Percentiles rank a stretch among this genome's conserved stretches.
phyloP scores from a whole-genome alignment of 2,797 vertebrate genomes.

The Novumbra hubbsi region DNA sequence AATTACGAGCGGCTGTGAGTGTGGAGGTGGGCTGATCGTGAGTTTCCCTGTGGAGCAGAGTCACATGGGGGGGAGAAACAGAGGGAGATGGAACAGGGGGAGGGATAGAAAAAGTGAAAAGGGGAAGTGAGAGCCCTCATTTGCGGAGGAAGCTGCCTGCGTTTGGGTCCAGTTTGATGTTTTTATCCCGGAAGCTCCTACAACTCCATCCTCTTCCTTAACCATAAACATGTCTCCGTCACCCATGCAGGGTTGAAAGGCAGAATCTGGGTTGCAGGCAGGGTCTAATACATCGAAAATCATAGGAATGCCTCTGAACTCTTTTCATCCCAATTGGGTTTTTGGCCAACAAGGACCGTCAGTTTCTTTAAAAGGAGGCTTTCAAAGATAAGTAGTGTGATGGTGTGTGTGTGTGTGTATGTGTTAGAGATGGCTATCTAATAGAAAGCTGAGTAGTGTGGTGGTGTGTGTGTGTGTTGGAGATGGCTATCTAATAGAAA shows the following conservation, averaged over 20 bases:
- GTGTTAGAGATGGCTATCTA: background rate
- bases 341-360: background rate
- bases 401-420: background rate
- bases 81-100: constrained; percentile 2
- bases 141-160: constrained; percentile 46
- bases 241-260: background rate
- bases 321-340: background rate
- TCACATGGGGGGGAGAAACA: background rate
- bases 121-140: constrained; percentile 34
- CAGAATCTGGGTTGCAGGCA: background rate
- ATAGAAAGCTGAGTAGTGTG: constrained; percentile 13
- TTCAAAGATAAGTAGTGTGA: background rate
- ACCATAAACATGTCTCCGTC: constrained; percentile 4
- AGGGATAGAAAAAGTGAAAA: background rate
- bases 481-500: constrained; percentile 7
- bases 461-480: background rate
- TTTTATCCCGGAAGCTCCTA: constrained; percentile 31
- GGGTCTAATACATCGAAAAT: background rate
- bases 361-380: background rate
- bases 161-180: constrained; percentile 14
- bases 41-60: constrained; percentile 45
- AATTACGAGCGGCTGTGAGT: too few relatives aligned
- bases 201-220: constrained; percentile 32
- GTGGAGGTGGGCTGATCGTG: constrained; percentile 52
- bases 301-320: constrained; percentile 5